These are phyloP conservation scores for Scarus forsteni DNA, from an alignment of 2,797 vertebrate genomes.

Conservation along the genomic window DNA sequence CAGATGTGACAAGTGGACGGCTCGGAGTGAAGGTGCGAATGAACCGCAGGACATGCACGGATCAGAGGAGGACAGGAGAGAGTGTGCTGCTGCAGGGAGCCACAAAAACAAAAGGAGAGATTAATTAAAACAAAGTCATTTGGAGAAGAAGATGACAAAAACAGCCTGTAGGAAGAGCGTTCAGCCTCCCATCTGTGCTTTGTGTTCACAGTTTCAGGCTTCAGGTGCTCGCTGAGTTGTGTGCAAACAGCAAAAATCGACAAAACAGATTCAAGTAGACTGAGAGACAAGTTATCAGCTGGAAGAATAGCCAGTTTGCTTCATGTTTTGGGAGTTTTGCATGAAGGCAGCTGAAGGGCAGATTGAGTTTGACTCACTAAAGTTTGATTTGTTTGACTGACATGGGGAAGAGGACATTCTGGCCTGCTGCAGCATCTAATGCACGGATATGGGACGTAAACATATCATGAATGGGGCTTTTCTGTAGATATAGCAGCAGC, in stretches of 20 bases:
- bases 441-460: too few species aligned
- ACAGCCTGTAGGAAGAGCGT: not conserved
- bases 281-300: not conserved
- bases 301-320: too few species aligned
- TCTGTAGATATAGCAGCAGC: too few species aligned
- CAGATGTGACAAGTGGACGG: slow-evolving; percentile 10
- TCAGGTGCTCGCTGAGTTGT: not conserved
- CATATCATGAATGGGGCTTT: too few species aligned
- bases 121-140: not conserved
- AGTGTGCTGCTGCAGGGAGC: not conserved
- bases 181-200: not conserved
- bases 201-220: too few species aligned
- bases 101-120: not conserved
- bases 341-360: too few species aligned
- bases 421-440: too few species aligned
- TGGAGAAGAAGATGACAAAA: not conserved
- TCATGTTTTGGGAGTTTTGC: too few species aligned
- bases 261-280: not conserved
- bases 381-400: too few species aligned
- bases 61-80: slow-evolving; percentile 1
- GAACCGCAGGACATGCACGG: not conserved
- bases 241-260: not conserved
- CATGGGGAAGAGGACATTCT: too few species aligned
- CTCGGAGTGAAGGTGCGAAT: slow-evolving; percentile 23
- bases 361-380: too few species aligned